Evolutionary conservation across 2,888 invertebrate species (phyloP).

Genomic region (Cryptocephalus moraei): DNA sequence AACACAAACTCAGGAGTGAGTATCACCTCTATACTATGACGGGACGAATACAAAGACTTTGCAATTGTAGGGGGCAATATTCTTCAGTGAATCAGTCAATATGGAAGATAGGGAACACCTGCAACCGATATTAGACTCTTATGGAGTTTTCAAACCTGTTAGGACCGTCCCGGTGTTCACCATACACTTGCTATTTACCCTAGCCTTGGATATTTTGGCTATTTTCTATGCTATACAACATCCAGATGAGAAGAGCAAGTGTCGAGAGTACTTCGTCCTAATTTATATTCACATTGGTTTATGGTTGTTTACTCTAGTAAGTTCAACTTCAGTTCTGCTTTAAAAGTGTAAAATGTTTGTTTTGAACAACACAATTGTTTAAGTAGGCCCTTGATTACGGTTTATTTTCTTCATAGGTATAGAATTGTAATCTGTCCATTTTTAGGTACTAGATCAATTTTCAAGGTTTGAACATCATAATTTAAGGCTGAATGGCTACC

Average conservation of each 20-base stretch:
- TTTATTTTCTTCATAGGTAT: background rate
- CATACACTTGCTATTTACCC: conserved; percentile 27
- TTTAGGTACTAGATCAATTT: conserved; percentile 48
- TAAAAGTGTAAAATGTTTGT: background rate
- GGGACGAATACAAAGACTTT: conserved; percentile 28
- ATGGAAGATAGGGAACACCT: conserved; percentile 34
- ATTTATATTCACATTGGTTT: conserved; percentile 47
- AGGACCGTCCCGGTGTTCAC: conserved; percentile 29
- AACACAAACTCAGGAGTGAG: conserved; percentile 29
- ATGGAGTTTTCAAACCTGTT: conserved; percentile 34
- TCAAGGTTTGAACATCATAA: conserved; percentile 49
- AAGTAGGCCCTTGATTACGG: background rate
- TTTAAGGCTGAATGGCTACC: conserved; percentile 53
- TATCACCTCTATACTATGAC: background rate
- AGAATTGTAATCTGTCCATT: conserved; percentile 4
- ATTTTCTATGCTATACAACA: conserved; percentile 32
- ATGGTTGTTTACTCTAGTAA: conserved; percentile 50
- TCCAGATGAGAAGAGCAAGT: conserved; percentile 37
- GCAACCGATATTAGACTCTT: conserved; percentile 34
- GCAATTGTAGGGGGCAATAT: conserved; percentile 35
- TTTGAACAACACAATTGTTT: background rate
- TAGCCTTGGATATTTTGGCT: conserved; percentile 31
- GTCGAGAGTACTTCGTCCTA: conserved; percentile 48
- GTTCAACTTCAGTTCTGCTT: conserved; percentile 10
- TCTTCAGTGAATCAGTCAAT: conserved; percentile 36